Base-by-base conservation (phyloP, 2,888 invertebrate species). In the Helleia helle region DNA sequence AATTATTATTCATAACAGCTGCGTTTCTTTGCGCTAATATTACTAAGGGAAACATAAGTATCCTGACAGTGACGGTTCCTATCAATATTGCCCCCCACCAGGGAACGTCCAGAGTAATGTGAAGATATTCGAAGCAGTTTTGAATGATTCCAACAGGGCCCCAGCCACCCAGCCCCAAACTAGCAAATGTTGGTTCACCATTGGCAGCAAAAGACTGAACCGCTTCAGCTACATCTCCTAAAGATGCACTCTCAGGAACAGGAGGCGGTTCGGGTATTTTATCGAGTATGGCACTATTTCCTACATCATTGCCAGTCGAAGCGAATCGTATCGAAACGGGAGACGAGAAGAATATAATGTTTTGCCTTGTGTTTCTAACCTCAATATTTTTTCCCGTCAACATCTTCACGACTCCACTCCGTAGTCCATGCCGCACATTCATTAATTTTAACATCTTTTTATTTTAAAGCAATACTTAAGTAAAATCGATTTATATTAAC, bases 31-130 rank as follows among this genome's bases (percentile, higher is more conserved):
- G 97, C 0, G 93, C 83, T 56, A 91, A 71, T 39, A 99, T 87
- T 0, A 97, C 93, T 40, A 98, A 69, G 0, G 97, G 97, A 56
- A 98, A 95, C 66, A 97, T 86, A 0, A 88, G 52, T 0, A 90
- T 59, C 57, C 98, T 88, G 0, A 97, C 89, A 18, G 89, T 70
- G 1, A 93, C 44, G 1, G 97, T 97, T n/a, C 93, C 93, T 40
- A 92, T 74, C 2, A 91, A 85, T 54, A 98, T 96, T 7, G 94
- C 86, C 25, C 87, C 90, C 96, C 97, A 99, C 99, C 99, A 99
- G 0, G 98, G 98, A 7, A 98, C 50, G 53, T 92, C 94, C 7
- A 88, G 71, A 0, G 86, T 74, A n/a, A 93, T 87, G 64, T 99
- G 98, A 26, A 97, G 54, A 57, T 84, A 91, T 71, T 99, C 97